A percentile compares a stretch with the other conserved stretches of the same genome.
Conservation (phyloP, 1,140 invertebrate species). For the Drosophila grimshawi region DNA sequence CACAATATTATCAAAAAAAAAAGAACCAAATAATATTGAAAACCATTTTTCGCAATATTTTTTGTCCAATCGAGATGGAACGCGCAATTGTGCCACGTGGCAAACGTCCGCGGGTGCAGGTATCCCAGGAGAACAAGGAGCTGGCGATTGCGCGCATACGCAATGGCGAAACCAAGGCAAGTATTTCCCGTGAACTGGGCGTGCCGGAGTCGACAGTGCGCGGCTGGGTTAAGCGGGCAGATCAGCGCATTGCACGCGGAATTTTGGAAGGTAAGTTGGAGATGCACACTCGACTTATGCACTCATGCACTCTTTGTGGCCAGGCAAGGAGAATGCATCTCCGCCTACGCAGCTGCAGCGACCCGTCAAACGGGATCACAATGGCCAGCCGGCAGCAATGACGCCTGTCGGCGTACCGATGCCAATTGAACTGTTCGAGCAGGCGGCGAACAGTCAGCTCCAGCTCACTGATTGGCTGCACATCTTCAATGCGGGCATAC, state of each 20-base stretch:
- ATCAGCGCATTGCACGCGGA: conserved; percentile 60
- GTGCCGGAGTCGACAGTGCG: conserved; percentile 74
- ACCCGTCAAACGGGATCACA: conserved; percentile 46
- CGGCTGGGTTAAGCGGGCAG: conserved; percentile 70
- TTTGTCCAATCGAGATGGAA: conserved; percentile 40
- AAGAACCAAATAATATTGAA: conserved; percentile 32
- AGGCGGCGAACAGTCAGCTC: conserved; percentile 33
- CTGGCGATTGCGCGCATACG: conserved; percentile 66
- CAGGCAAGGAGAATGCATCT: background rate
- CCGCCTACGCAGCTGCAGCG: conserved; percentile 20
- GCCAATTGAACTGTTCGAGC: conserved; percentile 28
- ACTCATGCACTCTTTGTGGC: no score
- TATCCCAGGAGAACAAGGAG: conserved; percentile 66
- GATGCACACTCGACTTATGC: background rate
- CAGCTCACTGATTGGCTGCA: conserved; percentile 57
- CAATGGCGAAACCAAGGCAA: conserved; percentile 68
- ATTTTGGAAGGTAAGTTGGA: conserved; percentile 27
- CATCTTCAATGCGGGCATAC: conserved; percentile 66
- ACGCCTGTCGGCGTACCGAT: conserved; percentile 22
- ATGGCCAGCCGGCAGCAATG: conserved; percentile 15
- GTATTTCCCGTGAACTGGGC: conserved; percentile 67
- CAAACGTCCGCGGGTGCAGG: conserved; percentile 65
- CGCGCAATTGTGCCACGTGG: conserved; percentile 56
- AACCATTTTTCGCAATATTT: background rate
- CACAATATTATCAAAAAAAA: conserved; percentile 29